A percentile compares a stretch with the other conserved stretches of the same genome.
phyloP scores from a whole-genome alignment of 1,140 invertebrate species.

The Trachymyrmex septentrionalis region DNA sequence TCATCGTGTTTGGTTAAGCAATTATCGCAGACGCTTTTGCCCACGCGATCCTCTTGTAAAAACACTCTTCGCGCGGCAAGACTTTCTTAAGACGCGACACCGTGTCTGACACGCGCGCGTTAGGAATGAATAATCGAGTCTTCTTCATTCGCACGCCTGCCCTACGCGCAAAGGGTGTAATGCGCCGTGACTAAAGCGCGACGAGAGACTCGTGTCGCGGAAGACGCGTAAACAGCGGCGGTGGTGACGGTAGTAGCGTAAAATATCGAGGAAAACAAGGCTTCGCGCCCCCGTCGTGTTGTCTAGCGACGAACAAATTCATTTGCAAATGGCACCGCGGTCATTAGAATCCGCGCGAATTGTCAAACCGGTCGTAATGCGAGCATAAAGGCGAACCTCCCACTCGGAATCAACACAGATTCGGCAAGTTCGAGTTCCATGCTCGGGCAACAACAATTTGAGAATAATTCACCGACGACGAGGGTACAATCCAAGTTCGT shows the following conservation, averaged over 20 bases:
- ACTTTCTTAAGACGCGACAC: conserved; percentile 36
- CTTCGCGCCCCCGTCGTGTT: neutral
- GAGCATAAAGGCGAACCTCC: conserved; percentile 25
- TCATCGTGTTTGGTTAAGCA: conserved; percentile 35
- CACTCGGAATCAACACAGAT: neutral
- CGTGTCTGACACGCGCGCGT: conserved; percentile 16
- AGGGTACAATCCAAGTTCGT: conserved; percentile 17
- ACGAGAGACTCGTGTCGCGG: conserved; percentile 41
- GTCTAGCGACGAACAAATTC: conserved; percentile 39
- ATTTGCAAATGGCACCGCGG: conserved; percentile 8
- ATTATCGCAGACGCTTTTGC: conserved; percentile 20
- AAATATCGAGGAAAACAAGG: conserved; percentile 49
- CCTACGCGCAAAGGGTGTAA: conserved; percentile 55
- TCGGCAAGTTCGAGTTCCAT: conserved; percentile 18
- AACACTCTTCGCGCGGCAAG: conserved; percentile 1
- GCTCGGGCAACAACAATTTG: conserved; percentile 35
- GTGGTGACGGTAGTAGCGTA: neutral
- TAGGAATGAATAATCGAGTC: conserved; percentile 48
- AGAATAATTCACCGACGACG: conserved; percentile 36
- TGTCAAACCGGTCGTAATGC: conserved; percentile 52
- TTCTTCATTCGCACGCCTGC: conserved; percentile 44
- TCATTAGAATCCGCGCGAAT: conserved; percentile 45
- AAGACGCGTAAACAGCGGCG: conserved; percentile 55
- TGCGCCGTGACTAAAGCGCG: conserved; percentile 55
- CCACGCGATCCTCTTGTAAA: conserved; percentile 34